These are phyloP conservation scores for Brotula barbata DNA, from an alignment of 2,797 vertebrate species.

Conservation along the genomic window DNA sequence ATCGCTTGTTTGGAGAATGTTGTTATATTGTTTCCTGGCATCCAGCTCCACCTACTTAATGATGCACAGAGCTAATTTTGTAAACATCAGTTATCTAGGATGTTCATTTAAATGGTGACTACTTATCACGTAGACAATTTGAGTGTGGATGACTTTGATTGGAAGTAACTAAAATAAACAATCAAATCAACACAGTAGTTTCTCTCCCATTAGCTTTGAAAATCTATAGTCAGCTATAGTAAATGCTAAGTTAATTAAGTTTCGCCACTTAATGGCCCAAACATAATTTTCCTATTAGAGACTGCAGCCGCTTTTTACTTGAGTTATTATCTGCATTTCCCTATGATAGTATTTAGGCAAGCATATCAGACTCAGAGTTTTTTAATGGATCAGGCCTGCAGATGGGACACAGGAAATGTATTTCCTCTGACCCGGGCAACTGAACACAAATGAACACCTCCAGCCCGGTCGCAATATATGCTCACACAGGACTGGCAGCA, in stretches of 20 bases:
- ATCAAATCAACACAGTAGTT: slow-evolving; percentile 5
- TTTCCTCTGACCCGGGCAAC: slow-evolving; percentile 31
- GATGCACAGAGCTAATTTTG: background rate
- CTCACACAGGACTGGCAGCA: slow-evolving; percentile 32
- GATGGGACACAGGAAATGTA: slow-evolving; percentile 47
- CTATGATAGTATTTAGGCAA: slow-evolving; percentile 47
- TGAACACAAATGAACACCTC: slow-evolving; percentile 27
- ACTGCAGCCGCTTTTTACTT: slow-evolving; percentile 43
- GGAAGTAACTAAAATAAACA: slow-evolving; percentile 2
- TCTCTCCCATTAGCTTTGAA: slow-evolving; percentile 11
- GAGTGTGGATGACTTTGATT: background rate
- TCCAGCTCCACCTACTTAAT: background rate
- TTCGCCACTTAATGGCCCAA: slow-evolving; percentile 31
- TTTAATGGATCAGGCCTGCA: slow-evolving; percentile 50
- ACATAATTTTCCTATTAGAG: slow-evolving; percentile 24
- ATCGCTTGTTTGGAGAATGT: background rate
- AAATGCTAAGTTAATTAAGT: slow-evolving; percentile 15
- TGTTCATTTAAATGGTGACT: background rate
- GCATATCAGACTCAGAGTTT: slow-evolving; percentile 41
- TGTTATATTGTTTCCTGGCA: background rate
- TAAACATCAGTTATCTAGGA: background rate
- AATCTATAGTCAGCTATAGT: slow-evolving; percentile 20
- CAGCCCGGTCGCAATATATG: slow-evolving; percentile 26
- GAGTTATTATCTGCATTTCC: slow-evolving; percentile 31
- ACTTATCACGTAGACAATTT: slow-evolving; percentile 13